These are phyloP conservation scores for Nesoenas mayeri DNA, from an alignment of 2,113 vertebrate species.

Conservation along the genomic window DNA sequence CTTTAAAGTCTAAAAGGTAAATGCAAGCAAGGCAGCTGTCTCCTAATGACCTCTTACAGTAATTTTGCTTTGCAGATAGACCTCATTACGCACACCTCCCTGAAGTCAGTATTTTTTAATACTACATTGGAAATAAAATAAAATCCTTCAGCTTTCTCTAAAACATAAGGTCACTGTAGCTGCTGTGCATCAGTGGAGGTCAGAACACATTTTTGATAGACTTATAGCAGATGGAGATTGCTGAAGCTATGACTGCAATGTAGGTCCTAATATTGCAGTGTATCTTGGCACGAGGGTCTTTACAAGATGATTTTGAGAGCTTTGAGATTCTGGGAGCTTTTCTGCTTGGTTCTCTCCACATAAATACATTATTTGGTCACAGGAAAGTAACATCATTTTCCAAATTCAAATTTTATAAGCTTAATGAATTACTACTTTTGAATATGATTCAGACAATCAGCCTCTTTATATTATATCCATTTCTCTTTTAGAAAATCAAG, in stretches of 20 bases:
- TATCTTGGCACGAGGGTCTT: neutral
- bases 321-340: constrained; percentile 14
- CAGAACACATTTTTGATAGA: neutral
- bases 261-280: neutral
- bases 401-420: neutral
- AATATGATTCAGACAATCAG: neutral
- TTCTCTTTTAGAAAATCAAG: constrained; percentile 9
- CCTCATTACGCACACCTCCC: neutral
- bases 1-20: neutral
- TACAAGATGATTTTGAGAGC: neutral
- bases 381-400: constrained; percentile 29
- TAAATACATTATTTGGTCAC: neutral
- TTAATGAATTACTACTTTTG: constrained; percentile 19
- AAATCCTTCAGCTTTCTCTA: neutral
- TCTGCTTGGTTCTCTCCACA: neutral
- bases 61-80: neutral
- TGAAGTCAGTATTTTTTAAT: neutral
- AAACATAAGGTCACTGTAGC: neutral
- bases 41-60: neutral
- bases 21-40: neutral
- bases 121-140: neutral
- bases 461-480: neutral
- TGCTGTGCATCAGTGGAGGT: neutral
- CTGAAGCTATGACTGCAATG: neutral
- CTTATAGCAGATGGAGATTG: neutral